A percentile compares a stretch with the other conserved stretches of the same genome.
Evolutionary conservation across 1,140 invertebrate species (phyloP).

Genomic region (Drosophila micromelanica): DNA sequence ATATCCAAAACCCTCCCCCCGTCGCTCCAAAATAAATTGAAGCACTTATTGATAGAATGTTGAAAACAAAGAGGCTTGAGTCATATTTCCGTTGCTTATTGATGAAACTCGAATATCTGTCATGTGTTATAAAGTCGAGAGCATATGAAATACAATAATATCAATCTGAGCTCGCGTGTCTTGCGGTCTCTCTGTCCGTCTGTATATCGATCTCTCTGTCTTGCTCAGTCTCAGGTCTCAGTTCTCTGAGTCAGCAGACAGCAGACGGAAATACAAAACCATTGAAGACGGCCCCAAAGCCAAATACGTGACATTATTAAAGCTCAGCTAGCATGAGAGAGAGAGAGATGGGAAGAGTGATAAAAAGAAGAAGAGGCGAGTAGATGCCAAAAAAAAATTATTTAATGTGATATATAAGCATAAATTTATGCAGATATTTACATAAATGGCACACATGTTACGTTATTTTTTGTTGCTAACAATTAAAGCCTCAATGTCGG

Average conservation of each 20-base stretch:
- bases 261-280: conserved; percentile 60
- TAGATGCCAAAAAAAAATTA: conserved; percentile 27
- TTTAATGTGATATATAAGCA: conserved; percentile 65
- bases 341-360: not conserved
- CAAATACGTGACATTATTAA: conserved; percentile 56
- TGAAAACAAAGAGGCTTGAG: conserved; percentile 11
- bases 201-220: not conserved
- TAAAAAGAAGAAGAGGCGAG: conserved; percentile 2
- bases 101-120: conserved; percentile 29
- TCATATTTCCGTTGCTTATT: conserved; percentile 31
- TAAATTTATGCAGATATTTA: conserved; percentile 57
- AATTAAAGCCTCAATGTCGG: conserved; percentile 71
- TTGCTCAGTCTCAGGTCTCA: conserved; percentile 1
- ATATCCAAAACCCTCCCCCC: conserved; percentile 1
- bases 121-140: conserved; percentile 22
- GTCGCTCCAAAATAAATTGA: not conserved
- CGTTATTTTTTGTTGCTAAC: conserved; percentile 35
- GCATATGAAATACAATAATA: conserved; percentile 16
- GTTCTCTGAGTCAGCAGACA: conserved; percentile 59
- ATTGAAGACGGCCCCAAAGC: conserved; percentile 34
- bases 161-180: conserved; percentile 20
- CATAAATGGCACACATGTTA: conserved; percentile 36
- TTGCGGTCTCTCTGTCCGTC: conserved; percentile 1
- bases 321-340: conserved; percentile 6
- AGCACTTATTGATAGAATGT: not conserved